phyloP scores from a whole-genome alignment of 2,888 invertebrate species.

The Synanthedon vespiformis region DNA sequence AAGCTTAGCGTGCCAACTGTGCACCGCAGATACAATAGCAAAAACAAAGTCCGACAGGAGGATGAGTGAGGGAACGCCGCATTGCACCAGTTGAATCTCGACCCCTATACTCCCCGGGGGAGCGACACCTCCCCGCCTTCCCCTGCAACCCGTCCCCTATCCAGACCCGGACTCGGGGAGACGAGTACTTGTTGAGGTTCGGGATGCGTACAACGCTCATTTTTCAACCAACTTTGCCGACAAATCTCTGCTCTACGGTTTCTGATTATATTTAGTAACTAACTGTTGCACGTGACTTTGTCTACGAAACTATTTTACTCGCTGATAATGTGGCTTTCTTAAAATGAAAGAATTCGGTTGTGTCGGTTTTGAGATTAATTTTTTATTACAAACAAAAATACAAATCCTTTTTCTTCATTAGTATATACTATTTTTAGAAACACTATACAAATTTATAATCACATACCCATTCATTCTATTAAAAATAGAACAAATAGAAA shows the following conservation, averaged over 20 bases:
- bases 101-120: constrained; percentile 26
- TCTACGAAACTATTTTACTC: too few species aligned
- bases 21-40: constrained; percentile 33
- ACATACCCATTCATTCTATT: too few species aligned
- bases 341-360: too few species aligned
- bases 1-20: constrained; percentile 35
- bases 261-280: too few species aligned
- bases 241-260: neutral
- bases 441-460: too few species aligned
- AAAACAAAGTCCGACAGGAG: constrained; percentile 38
- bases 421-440: too few species aligned
- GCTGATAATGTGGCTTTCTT: too few species aligned
- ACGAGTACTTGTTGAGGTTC: constrained; percentile 54
- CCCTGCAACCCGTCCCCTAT: constrained; percentile 10
- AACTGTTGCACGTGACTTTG: too few species aligned
- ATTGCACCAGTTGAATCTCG: constrained; percentile 70
- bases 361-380: too few species aligned
- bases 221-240: constrained; percentile 7
- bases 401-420: too few species aligned
- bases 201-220: constrained; percentile 18
- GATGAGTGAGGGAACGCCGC: constrained; percentile 53
- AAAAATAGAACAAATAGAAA: too few species aligned
- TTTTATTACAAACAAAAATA: too few species aligned
- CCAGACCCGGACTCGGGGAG: constrained; percentile 12
- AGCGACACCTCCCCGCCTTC: constrained; percentile 6